These are phyloP conservation scores for Patiria pectinifera DNA, from an alignment of 53 echinoderm and acorn worm genomes.

Conservation along the genomic window DNA sequence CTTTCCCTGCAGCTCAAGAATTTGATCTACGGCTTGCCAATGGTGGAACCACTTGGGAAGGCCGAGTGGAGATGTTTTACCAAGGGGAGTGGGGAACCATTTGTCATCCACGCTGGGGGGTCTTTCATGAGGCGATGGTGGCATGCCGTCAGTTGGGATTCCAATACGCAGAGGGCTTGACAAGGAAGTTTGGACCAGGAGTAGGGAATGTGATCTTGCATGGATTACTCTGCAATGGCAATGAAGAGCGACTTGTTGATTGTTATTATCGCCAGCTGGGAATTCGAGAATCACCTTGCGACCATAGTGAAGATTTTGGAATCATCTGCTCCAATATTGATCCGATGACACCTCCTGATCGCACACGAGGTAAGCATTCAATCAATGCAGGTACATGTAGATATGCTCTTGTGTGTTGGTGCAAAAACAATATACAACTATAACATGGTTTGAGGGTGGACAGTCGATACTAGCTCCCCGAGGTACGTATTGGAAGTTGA, in stretches of 20 bases:
- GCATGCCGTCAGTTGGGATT: conserved; percentile 39
- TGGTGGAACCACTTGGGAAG: neutral
- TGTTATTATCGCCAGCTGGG: conserved; percentile 11
- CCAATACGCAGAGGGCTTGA: neutral
- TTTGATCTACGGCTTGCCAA: conserved; percentile 35
- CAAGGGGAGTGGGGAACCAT: conserved; percentile 42
- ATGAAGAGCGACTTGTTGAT: conserved; percentile 18
- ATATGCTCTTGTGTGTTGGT: neutral
- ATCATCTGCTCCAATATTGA: conserved; percentile 32
- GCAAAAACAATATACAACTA: too few relatives aligned
- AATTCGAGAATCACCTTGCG: neutral
- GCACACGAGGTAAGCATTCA: neutral
- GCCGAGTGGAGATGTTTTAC: conserved; percentile 26
- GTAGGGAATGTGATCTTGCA: neutral
- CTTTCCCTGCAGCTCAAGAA: conserved; percentile 2
- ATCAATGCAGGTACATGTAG: neutral
- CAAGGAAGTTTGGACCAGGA: neutral
- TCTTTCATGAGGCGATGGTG: neutral
- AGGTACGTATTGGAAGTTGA: too few relatives aligned
- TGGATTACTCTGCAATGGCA: conserved; percentile 44
- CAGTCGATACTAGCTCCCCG: too few relatives aligned
- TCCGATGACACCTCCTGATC: neutral
- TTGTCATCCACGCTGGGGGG: neutral
- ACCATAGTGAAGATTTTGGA: conserved; percentile 1
- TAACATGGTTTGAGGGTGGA: too few relatives aligned